Conservation (phyloP, 1,140 invertebrate species). For the Drosophila sturtevanti region DNA sequence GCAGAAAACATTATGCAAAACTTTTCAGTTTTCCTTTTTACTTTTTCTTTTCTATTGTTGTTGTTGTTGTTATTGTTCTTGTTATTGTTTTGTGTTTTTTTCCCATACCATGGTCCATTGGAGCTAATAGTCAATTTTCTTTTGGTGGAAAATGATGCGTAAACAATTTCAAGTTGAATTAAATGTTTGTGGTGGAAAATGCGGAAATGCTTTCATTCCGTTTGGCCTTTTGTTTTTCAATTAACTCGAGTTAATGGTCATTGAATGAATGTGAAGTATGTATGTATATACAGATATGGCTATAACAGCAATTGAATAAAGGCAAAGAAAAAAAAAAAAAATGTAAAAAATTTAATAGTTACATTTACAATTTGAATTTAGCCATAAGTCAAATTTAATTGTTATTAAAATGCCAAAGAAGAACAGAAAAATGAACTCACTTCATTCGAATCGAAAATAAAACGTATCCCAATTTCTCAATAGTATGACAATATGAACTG, state of each 20-base stretch:
- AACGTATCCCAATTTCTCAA: neutral
- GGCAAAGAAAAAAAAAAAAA: neutral
- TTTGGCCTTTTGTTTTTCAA: constrained; percentile 43
- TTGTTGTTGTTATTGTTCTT: neutral
- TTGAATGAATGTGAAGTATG: constrained; percentile 27
- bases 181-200: constrained; percentile 39
- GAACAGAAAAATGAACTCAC: neutral
- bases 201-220: constrained; percentile 41
- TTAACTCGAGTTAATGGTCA: constrained; percentile 51
- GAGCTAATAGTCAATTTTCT: constrained; percentile 43
- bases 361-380: neutral
- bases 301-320: neutral
- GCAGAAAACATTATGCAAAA: constrained; percentile 46
- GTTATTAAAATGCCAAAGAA: neutral
- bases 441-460: neutral
- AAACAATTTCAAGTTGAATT: constrained; percentile 67
- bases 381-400: constrained; percentile 15
- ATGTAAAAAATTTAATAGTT: neutral
- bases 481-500: neutral
- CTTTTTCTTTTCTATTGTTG: neutral
- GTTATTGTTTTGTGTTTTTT: neutral
- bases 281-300: neutral
- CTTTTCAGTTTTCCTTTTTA: neutral
- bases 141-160: constrained; percentile 60
- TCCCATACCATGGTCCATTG: constrained; percentile 28